phyloP scores from a whole-genome alignment of 2,113 vertebrate species.

The Eptesicus fuscus region DNA sequence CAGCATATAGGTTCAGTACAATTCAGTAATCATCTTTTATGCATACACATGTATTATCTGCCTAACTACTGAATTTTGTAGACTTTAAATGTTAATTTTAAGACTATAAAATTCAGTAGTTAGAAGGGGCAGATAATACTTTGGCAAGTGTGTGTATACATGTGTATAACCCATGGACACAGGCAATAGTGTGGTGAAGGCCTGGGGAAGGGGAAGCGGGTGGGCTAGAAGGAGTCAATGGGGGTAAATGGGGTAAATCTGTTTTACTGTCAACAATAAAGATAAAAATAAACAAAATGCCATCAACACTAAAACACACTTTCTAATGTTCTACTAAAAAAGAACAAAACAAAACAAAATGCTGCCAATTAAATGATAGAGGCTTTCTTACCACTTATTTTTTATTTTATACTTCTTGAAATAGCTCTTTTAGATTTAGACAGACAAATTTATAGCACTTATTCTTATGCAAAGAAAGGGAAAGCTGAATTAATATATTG shows the following conservation, averaged over 20 bases:
- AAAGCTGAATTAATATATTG: background rate
- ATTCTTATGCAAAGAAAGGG: background rate
- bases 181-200: too few species aligned
- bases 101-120: conserved; percentile 14
- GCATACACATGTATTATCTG: background rate
- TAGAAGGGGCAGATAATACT: background rate
- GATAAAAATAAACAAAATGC: background rate
- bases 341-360: background rate
- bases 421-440: background rate
- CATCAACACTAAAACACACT: conserved; percentile 8
- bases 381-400: background rate
- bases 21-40: background rate
- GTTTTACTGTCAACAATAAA: too few species aligned
- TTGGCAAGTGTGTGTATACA: background rate
- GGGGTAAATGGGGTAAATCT: too few species aligned
- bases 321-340: background rate
- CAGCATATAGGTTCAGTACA: background rate
- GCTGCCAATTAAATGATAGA: background rate
- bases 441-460: background rate
- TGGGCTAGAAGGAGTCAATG: too few species aligned
- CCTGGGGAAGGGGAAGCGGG: too few species aligned
- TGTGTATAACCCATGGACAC: background rate
- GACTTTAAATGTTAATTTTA: background rate
- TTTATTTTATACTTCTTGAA: conserved; percentile 1
- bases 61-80: background rate